phyloP scores from a whole-genome alignment of 1,140 invertebrate species.

The Holotrichia oblita region DNA sequence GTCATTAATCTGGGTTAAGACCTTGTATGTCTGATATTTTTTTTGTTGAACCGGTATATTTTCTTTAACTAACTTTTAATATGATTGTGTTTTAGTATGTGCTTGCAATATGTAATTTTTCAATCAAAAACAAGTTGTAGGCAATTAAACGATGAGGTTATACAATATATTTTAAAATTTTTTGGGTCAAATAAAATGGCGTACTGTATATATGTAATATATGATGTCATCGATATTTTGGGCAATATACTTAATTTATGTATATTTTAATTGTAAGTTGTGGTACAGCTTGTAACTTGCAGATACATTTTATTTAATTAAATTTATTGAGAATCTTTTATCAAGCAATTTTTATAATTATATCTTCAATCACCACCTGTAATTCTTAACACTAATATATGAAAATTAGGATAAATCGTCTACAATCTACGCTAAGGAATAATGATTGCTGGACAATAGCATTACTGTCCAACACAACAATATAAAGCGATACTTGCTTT shows the following conservation, averaged over 20 bases:
- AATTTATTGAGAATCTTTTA: too few relatives aligned
- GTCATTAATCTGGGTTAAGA: neutral
- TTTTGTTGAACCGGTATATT: neutral
- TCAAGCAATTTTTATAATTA: too few relatives aligned
- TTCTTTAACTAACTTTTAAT: neutral
- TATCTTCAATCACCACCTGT: too few relatives aligned
- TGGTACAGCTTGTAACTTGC: neutral
- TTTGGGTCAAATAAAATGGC: constrained; percentile 1
- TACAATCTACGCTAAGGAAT: too few relatives aligned
- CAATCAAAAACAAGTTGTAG: neutral
- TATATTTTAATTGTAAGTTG: neutral
- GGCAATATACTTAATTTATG: neutral
- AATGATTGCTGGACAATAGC: too few relatives aligned
- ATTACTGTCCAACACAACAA: too few relatives aligned
- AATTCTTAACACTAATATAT: too few relatives aligned
- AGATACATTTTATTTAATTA: too few relatives aligned
- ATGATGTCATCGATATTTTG: neutral
- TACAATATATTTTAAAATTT: constrained; percentile 3
- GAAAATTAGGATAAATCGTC: too few relatives aligned
- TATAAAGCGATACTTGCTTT: too few relatives aligned
- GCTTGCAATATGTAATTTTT: neutral
- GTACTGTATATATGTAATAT: neutral
- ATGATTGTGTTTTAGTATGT: neutral
- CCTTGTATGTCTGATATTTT: neutral
- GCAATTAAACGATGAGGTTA: constrained; percentile 12